Conservation (phyloP, 1,140 invertebrate species). For the Nymphalis io region DNA sequence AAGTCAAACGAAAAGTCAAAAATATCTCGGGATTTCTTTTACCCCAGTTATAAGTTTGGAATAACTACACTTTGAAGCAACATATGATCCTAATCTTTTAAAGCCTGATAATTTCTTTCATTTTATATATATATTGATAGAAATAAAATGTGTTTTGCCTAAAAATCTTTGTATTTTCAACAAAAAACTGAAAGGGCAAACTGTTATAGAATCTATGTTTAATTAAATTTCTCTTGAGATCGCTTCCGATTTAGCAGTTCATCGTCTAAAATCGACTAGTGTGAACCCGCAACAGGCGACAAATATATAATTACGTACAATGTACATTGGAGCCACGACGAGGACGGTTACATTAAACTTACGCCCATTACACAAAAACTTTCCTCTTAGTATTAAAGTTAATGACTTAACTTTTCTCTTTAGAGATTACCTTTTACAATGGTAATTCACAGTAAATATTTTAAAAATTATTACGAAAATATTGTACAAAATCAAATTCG, state of each 20-base stretch:
- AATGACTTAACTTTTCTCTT: slow-evolving; percentile 66
- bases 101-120: too few species aligned
- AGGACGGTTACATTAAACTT: slow-evolving; percentile 58
- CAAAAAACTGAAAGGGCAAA: too few species aligned
- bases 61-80: too few species aligned
- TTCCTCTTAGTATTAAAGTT: slow-evolving; percentile 66
- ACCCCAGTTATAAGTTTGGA: not conserved
- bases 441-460: slow-evolving; percentile 25
- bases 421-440: slow-evolving; percentile 48
- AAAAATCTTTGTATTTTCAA: too few species aligned
- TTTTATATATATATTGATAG: too few species aligned
- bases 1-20: too few species aligned
- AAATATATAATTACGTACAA: slow-evolving; percentile 23
- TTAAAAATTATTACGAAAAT: slow-evolving; percentile 2
- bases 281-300: not conserved
- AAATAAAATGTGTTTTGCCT: too few species aligned
- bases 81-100: too few species aligned
- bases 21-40: not conserved
- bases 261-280: not conserved
- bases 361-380: slow-evolving; percentile 65
- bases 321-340: slow-evolving; percentile 24
- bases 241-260: not conserved
- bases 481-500: not conserved
- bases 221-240: too few species aligned
- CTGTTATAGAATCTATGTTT: too few species aligned